Evolutionary conservation across 2,797 vertebrate genomes (phyloP), one percentile per base, ranked within the genome.

Genomic region (Lutjanus argentimaculatus): DNA sequence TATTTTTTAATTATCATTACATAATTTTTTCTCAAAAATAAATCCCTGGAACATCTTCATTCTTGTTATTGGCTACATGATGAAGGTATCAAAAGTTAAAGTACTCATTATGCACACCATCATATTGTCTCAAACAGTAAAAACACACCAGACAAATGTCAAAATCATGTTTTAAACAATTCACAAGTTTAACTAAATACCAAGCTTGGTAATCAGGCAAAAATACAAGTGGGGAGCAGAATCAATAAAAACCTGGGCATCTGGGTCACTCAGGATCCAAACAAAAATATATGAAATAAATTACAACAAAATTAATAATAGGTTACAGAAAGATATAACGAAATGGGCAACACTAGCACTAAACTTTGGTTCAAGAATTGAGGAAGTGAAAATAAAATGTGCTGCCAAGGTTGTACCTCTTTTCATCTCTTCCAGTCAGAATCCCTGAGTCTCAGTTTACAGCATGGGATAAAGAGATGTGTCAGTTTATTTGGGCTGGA

Each of bases 391-490:
- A 62, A 69, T 46, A 17, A 69, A 69, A 62, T n/a, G 11, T 69
- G 5, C 6, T 75, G 25, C 22, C 43, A 9, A 58, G 63, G 45
- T 22, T 49, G 19, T 13, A 58, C 14, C 2, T 30, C 6, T 82
- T 72, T 12, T 8, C 21, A 25, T 67, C 71, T 15, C 46, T 61
- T 2, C 57, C 57, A 9, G 36, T 67, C 2, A 73, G 46, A 25
- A 22, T 72, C 6, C 49, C 76, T 45, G 21, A 63, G 8, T 30
- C 48, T 4, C 71, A 68, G 3, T 76, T 73, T 43, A 13, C 17
- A 25, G 3, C 4, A 1, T 79, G 68, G 69, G 43, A 74, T 6
- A 82, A 72, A 46, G 17, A 17, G 11, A 56, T 84, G 58, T 84
- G 66, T 16, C 1, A 7, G n/a, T 57, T 78, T 43, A 62, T 79